Percentiles rank a stretch among this genome's conserved stretches.
phyloP scores from a whole-genome alignment of 2,113 vertebrate species.

The Etheostoma spectabile region DNA sequence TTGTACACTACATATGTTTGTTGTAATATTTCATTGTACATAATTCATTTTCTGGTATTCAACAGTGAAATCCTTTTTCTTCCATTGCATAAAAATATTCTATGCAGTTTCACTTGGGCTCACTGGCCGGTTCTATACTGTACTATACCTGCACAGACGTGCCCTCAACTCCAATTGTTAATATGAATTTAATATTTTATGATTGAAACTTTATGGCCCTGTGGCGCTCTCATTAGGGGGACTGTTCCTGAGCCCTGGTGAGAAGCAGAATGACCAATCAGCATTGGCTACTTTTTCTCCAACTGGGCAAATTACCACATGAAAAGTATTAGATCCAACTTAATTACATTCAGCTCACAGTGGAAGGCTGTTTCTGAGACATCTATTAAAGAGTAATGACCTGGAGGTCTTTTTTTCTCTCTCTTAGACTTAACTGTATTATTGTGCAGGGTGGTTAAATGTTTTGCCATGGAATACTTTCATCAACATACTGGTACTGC shows the following conservation, averaged over 20 bases:
- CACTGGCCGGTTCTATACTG: not conserved
- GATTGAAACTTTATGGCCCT: conserved; percentile 31
- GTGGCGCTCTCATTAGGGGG: conserved; percentile 49
- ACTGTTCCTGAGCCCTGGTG: conserved; percentile 30
- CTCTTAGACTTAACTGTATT: not conserved
- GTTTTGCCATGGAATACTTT: conserved; percentile 6
- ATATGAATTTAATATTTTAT: conserved; percentile 60
- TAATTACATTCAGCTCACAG: conserved; percentile 71
- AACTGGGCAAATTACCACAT: conserved; percentile 72
- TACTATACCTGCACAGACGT: not conserved
- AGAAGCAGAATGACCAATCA: conserved; percentile 48
- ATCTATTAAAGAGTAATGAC: conserved; percentile 35
- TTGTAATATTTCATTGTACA: no score
- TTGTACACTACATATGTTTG: not conserved
- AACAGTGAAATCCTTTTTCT: not conserved
- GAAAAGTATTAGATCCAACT: conserved; percentile 53
- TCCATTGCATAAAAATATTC: not conserved
- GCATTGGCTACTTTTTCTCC: conserved; percentile 33
- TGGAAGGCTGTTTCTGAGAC: conserved; percentile 54
- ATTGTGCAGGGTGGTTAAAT: conserved; percentile 27
- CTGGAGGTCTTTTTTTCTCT: not conserved
- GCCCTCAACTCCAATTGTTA: conserved; percentile 12
- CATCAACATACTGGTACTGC: not conserved
- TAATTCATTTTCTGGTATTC: not conserved
- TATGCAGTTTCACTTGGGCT: not conserved